Base-by-base conservation (phyloP, 1,140 invertebrate species). In the Calycopis cecrops region DNA sequence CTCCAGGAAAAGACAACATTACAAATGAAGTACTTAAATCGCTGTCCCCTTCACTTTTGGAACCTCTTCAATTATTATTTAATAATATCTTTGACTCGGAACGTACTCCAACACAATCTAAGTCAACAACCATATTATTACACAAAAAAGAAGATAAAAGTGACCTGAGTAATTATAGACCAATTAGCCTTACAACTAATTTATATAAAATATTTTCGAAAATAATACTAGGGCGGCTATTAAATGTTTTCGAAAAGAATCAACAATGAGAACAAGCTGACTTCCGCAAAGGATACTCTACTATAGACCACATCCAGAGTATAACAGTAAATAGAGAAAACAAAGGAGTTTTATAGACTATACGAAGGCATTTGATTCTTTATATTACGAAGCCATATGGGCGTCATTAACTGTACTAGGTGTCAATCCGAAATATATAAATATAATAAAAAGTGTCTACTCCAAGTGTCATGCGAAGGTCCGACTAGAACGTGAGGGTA, bases 101-200 rank as follows among this genome's bases (percentile, higher is more conserved):
- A 51, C 48, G 7, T n/a, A 62, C 48, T 9, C 62, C 62, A 7
- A 12, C 61, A 11, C 61, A 63, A 38, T 67, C 51, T 10, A 52
- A 57, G 18, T 63, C 61, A 3, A 61, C 53, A 38, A 63, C 63
- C 0, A 61, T 59, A 55, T 7, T 63, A 6, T 16, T 67, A 4
- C 16, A 52, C 16, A 61, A 63, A 38, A 63, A 61, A 49, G 57
- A 57, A 12, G 55, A 63, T 34, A 55, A 53, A 54, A 40, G 21
- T 7, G 37, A 60, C 10, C 12, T 67, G 11, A 9, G 50, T 1
- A 63, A 63, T 37, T 66, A 62, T 47, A 52, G 64, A 42, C 58
- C 60, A 4, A 60, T 67, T 9, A 63, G 64, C 52, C 55, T 63
- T 1, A 67, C 60, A 52, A 51, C 60, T 9, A 66, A 66, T 28